Conservation (phyloP, 2,888 invertebrate genomes). For the Andrena dorsata region DNA sequence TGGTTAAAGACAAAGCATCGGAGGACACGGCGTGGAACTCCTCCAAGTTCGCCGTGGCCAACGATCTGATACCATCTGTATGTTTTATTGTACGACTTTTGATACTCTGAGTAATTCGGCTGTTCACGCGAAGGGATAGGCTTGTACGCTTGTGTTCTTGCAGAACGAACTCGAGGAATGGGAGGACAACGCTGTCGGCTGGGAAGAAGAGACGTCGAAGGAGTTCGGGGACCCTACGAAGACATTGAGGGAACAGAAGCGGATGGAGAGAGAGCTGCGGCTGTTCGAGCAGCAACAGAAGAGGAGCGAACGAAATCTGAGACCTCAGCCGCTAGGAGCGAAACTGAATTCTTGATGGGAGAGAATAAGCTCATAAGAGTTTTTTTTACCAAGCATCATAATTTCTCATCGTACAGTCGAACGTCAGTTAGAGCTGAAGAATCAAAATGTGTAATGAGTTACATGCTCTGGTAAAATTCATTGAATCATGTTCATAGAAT, state of each 20-base stretch:
- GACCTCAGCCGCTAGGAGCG: conserved; percentile 80
- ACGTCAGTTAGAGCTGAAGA: conserved; percentile 13
- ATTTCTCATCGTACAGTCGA: conserved; percentile 25
- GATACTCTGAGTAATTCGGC: background rate
- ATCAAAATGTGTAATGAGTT: conserved; percentile 24
- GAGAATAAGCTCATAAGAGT: conserved; percentile 4
- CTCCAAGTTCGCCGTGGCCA: conserved; percentile 85
- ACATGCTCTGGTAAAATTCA: conserved; percentile 5
- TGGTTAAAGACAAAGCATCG: conserved; percentile 84
- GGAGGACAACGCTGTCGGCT: conserved; percentile 86
- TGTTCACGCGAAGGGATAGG: background rate
- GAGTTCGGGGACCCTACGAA: conserved; percentile 79
- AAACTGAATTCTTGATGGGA: conserved; percentile 81
- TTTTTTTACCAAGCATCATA: conserved; percentile 25
- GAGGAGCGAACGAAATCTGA: conserved; percentile 76
- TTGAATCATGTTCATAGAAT: background rate
- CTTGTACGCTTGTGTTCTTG: conserved; percentile 14
- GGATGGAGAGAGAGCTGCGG: conserved; percentile 78
- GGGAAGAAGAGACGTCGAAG: conserved; percentile 85
- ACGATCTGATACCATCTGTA: conserved; percentile 85
- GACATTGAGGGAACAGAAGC: conserved; percentile 78
- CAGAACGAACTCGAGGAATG: conserved; percentile 87
- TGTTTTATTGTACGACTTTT: conserved; percentile 56
- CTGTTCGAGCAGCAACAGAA: conserved; percentile 81
- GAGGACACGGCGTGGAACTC: conserved; percentile 78